Evolutionary conservation across 2,888 invertebrate genomes (phyloP), one percentile per base, ranked within the genome.

Genomic region (Phrixothrix hirtus): DNA sequence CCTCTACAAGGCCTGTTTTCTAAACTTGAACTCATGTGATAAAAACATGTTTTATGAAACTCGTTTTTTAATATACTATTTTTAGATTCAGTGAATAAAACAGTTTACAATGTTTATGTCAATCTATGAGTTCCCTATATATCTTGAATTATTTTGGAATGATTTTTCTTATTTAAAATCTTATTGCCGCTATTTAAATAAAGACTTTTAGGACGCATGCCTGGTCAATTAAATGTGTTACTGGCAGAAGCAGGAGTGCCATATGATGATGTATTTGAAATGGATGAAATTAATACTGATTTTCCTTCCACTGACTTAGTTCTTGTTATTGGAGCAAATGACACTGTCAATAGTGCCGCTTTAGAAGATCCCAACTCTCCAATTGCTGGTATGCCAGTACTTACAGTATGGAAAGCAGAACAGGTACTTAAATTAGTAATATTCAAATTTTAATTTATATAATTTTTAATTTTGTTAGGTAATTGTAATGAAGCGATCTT

Each of bases 201-300:
- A n/a, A n/a, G n/a, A n/a, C n/a, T 37, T 65, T 44, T 67, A 89
- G 90, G 92, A 47, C 86, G 93, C 55, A 94, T 94, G 93, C 93
- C 93, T 13, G 93, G 93, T 6, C 93, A 94, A 72, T 75, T 94
- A 67, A 94, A 94, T 71, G 94, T 94, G n/a, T 77, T 94, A 53
- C 79, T 94, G 44, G 93, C 93, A 0, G 94, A 94, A 77, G 94
- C 94, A 2, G 93, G 93, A n/a, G 92, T 94, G 0, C 91, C 92
- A 0, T 94, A 94, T 69, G 93, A 94, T 72, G 87, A 92, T 64
- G 88, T 92, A 0, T 80, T 88, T 58, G 93, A 94, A 79, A 93
- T 94, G 93, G 93, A 94, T 42, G 93, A 93, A 77, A 90, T 94
- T 66, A 93, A 94, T 71, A 86, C 89, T 5, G 92, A 93, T 64